Percentiles rank a stretch among this genome's conserved stretches.
phyloP scores from a whole-genome alignment of 2,113 vertebrate genomes.

The Dasyurus viverrinus region DNA sequence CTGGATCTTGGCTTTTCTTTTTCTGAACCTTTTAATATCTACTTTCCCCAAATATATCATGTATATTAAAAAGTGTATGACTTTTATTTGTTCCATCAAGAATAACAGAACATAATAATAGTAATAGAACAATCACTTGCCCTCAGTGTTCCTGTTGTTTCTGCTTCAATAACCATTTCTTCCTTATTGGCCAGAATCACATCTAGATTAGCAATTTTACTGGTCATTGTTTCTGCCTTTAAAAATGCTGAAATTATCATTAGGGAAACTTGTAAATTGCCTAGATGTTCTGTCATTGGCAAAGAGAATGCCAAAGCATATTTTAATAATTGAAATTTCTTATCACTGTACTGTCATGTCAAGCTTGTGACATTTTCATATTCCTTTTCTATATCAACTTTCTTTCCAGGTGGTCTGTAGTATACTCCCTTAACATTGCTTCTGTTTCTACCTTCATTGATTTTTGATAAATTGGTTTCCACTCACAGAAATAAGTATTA shows the following conservation, averaged over 20 bases:
- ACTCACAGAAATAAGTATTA: no score
- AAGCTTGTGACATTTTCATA: neutral
- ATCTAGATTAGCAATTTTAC: neutral
- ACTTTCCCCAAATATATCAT: neutral
- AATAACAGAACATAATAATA: neutral
- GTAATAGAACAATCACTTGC: neutral
- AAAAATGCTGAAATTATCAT: neutral
- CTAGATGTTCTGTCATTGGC: neutral
- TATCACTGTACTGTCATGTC: neutral
- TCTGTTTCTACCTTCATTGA: neutral
- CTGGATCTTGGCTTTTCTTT: neutral
- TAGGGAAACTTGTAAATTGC: neutral
- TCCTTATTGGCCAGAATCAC: neutral
- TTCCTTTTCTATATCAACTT: neutral
- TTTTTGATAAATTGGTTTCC: neutral
- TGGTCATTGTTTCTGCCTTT: neutral
- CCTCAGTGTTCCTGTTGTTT: neutral
- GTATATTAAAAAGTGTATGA: neutral
- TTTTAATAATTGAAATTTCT: neutral
- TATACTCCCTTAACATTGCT: neutral
- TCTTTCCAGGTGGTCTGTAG: neutral
- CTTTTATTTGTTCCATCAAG: neutral
- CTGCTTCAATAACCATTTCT: neutral
- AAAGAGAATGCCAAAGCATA: neutral
- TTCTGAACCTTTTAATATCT: neutral